Evolutionary conservation across 2,797 vertebrate species (phyloP), one percentile per base, ranked within the genome.

Genomic region (Micromesistius poutassou): DNA sequence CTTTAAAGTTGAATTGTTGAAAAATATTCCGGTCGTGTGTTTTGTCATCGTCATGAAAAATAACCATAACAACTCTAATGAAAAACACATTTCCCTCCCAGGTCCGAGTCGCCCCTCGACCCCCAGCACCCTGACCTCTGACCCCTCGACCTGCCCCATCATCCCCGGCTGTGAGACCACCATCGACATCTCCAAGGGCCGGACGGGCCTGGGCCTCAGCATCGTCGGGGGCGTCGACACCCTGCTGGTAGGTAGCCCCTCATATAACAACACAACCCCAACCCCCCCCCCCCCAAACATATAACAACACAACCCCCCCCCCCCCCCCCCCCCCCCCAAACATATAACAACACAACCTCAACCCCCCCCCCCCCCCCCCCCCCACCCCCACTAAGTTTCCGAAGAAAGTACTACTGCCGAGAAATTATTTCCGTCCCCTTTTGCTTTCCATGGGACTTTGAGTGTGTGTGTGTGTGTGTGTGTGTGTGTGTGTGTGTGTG

Each of bases 131-230:
- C 92, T 97, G 89, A 89, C 91, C 71, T 96, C 95, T 9, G 97
- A 99, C 85, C 97, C 97, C 14, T 82, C 94, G 31, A 97, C 96
- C 70, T 99, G 97, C 86, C 97, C 97, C 82, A 97, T 99, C 85
- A 98, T 99, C 84, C 98, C 98, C 13, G 98, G 98, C 81, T 98
- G 97, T 30, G 97, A 98, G 94, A 99, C 97, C 86, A 98, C 96
- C 75, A 99, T 99, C 35, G 97, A 98, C 85, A 98, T 99, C 91
- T 97, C 94, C 76, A 99, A 99, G 89, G 98, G 98, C 8, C 92
- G 93, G 31, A 98, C 97, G 0, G 98, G 98, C 30, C 95, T 99
- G 77, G 98, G 98, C 68, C 94, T 99, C 38, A 99, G 98, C 92
- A 99, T 99, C 30, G 98, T 99, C 76, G 98, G 98, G 74, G 98